These are phyloP conservation scores for Carassius auratus DNA, from an alignment of 2,113 vertebrate genomes.

Conservation along the genomic window DNA sequence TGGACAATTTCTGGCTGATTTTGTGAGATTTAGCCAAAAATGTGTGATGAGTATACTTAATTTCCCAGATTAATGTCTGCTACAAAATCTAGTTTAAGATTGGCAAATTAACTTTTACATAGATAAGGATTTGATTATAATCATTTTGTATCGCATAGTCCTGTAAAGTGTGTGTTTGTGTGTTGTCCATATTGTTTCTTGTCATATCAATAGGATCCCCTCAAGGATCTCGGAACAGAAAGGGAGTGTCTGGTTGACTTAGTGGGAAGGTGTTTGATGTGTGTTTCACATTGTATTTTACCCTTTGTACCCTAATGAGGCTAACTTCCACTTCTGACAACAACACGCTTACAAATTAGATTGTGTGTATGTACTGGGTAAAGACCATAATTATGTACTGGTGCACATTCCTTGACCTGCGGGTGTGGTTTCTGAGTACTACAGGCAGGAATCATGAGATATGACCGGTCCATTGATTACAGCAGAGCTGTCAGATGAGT, in stretches of 20 bases:
- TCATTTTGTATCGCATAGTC: not conserved
- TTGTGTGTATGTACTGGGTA: not conserved
- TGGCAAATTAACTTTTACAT: not conserved
- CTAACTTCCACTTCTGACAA: not conserved
- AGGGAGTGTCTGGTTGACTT: constrained; percentile 71
- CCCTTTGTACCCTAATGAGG: constrained; percentile 18
- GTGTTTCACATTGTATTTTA: constrained; percentile 12
- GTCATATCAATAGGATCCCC: not conserved
- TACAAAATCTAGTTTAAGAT: not conserved
- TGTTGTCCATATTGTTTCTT: not conserved
- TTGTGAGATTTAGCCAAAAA: not conserved
- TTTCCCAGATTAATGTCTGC: not conserved
- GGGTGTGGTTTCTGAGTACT: not conserved
- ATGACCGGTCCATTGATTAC: not conserved
- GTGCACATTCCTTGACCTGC: not conserved
- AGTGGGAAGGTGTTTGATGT: constrained; percentile 56
- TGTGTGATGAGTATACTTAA: not conserved
- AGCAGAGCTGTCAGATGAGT: not conserved
- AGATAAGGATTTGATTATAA: not conserved
- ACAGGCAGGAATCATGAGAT: not conserved
- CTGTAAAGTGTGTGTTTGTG: not conserved
- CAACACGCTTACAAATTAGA: not conserved
- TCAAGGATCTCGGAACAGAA: constrained; percentile 43
- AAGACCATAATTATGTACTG: not conserved
- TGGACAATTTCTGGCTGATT: not conserved